A percentile compares a stretch with the other conserved stretches of the same genome.
Evolutionary conservation across 37 sponge, comb jelly and placozoan genomes (phyloP).

Genomic region (Halisarca cf. caerulea): DNA sequence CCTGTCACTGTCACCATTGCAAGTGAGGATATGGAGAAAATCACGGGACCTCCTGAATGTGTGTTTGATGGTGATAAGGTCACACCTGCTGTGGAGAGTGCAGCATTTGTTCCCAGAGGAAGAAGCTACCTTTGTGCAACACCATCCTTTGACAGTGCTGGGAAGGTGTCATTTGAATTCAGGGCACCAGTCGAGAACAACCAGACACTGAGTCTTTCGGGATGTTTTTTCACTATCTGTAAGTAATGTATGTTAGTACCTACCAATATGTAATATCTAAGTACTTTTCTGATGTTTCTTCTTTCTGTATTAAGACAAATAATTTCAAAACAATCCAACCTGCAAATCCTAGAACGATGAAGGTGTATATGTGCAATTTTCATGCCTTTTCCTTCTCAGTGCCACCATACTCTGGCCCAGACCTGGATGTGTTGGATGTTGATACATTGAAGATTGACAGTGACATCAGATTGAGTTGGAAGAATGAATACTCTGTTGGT

Average conservation of each 20-base stretch:
- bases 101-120: neutral
- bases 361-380: too few species aligned
- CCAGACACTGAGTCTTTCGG: too few species aligned
- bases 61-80: neutral
- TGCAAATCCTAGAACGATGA: too few species aligned
- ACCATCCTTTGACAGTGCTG: neutral
- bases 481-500: neutral
- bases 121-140: neutral
- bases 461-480: neutral
- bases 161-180: neutral
- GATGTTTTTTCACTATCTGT: too few species aligned
- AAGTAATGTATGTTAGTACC: too few species aligned
- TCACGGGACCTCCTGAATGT: neutral
- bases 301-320: too few species aligned
- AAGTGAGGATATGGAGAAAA: neutral
- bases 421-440: neutral
- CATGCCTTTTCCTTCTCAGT: neutral
- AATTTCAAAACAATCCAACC: too few species aligned
- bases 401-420: neutral
- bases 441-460: neutral
- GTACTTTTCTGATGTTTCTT: too few species aligned
- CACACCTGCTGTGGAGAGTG: neutral
- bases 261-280: too few species aligned
- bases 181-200: too few species aligned
- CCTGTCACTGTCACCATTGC: conserved; percentile 7